Base-by-base conservation (phyloP, 2,113 vertebrate genomes). In the Charadrius vociferus region DNA sequence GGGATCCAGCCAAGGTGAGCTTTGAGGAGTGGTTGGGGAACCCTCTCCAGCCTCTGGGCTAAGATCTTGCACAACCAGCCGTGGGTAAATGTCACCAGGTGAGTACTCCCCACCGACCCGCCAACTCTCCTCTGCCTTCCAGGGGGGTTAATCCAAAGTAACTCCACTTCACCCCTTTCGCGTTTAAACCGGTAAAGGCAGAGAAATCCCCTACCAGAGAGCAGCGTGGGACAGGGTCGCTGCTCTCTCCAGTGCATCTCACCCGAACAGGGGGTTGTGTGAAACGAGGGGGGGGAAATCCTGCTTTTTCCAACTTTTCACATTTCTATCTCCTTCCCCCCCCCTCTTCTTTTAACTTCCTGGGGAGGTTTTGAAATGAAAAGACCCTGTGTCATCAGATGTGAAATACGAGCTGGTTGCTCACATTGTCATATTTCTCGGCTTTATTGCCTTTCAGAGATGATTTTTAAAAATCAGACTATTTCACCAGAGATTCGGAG, bases 391-490 rank as follows among this genome's bases (percentile, higher is more conserved):
- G 97, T 92, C 95, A 95, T 91, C 97, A 96, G 53, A 4, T 43
- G 22, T 96, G 96, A 97, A 97, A 97, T 94, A 96, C 70, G 92
- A 98, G 89, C 39, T 41, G 77, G 34, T 13, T 13, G 95, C 95
- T 82, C 39, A 18, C 88, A 10, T 88, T 95, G 96, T 96, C 97
- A 90, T 97, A 97, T 98, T 97, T 97, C 98, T 97, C 81, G 61
- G 88, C 93, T 98, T 98, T 97, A 97, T 96, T 97, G 96, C 94
- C 94, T 98, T 96, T 95, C 98, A 97, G 94, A 96, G 97, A 97
- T 97, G 86, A 98, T 97, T 98, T 98, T 95, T 49, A 85, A 97
- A 97, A 98, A 97, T 95, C 98, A 97, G 93, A 63, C 90, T 43
- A 4, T 50, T 70, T 59, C 93, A 53, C 82, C 12, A 85, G 81